Evolutionary conservation across 2,888 invertebrate genomes (phyloP).

Genomic region (Maniola hyperantus): DNA sequence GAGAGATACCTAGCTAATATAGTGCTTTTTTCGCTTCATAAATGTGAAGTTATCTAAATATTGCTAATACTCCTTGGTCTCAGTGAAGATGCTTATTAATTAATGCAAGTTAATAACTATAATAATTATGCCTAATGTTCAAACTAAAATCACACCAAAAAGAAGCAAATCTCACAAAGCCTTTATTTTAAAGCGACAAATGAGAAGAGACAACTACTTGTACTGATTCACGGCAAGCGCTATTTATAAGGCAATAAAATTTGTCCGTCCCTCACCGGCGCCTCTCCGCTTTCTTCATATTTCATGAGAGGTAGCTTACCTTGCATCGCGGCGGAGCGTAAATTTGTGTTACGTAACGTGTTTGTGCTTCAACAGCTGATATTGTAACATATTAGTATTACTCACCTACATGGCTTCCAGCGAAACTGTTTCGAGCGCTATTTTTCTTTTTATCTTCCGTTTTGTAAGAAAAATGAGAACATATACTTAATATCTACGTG

Average conservation of each 20-base stretch:
- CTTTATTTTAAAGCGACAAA: constrained; percentile 21
- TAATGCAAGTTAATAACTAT: no score
- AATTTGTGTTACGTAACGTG: constrained; percentile 32
- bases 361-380: constrained; percentile 32
- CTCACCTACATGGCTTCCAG: constrained; percentile 18
- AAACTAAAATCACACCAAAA: no score
- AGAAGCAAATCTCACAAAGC: neutral
- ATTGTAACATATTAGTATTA: constrained; percentile 34
- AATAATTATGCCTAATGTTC: no score
- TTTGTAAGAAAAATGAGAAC: constrained; percentile 8
- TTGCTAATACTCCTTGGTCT: no score
- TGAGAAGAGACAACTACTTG: constrained; percentile 30
- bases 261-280: constrained; percentile 35
- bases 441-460: constrained; percentile 23
- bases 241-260: constrained; percentile 40
- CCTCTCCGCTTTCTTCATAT: constrained; percentile 37
- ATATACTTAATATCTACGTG: neutral
- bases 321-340: constrained; percentile 28
- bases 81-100: no score
- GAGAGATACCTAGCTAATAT: no score
- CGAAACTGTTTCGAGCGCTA: constrained; percentile 9
- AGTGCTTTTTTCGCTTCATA: no score
- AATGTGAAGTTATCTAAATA: no score
- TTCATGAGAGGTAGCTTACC: constrained; percentile 37
- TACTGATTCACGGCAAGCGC: constrained; percentile 35